Conservation (phyloP, 2,797 vertebrate species). For the Spheniscus humboldti region DNA sequence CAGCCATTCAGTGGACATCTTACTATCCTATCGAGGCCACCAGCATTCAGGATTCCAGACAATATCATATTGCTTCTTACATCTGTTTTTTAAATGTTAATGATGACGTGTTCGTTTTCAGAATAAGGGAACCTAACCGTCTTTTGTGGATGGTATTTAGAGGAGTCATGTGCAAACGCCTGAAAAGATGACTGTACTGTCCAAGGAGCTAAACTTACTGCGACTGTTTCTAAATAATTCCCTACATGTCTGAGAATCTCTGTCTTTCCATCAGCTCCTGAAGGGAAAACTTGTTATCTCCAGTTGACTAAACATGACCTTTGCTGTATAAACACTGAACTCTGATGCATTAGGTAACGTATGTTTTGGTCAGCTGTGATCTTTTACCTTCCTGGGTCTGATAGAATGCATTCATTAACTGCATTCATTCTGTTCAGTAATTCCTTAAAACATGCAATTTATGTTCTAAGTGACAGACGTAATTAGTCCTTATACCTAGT, state of each 20-base stretch:
- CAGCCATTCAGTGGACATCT: neutral
- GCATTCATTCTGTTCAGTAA: neutral
- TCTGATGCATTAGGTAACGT: neutral
- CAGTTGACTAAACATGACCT: neutral
- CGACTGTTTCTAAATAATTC: neutral
- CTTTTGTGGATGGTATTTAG: neutral
- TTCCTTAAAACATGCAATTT: constrained; percentile 29
- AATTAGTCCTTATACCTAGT: constrained; percentile 42
- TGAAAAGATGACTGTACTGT: neutral
- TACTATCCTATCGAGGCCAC: neutral
- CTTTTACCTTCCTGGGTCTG: neutral
- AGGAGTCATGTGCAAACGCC: rapidly evolving
- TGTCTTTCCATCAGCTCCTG: neutral
- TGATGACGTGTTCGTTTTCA: neutral
- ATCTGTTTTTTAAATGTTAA: neutral
- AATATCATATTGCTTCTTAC: neutral
- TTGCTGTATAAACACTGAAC: neutral
- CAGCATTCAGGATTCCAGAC: neutral
- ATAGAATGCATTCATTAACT: neutral
- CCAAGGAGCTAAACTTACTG: neutral
- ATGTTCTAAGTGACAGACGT: neutral
- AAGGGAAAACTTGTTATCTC: neutral
- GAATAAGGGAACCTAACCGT: neutral
- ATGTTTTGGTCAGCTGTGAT: constrained; percentile 23
- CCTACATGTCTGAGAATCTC: neutral